Percentiles rank a stretch among this genome's conserved stretches.
Evolutionary conservation across 2,113 vertebrate species (phyloP).

Genomic region (Gymnogyps californianus): DNA sequence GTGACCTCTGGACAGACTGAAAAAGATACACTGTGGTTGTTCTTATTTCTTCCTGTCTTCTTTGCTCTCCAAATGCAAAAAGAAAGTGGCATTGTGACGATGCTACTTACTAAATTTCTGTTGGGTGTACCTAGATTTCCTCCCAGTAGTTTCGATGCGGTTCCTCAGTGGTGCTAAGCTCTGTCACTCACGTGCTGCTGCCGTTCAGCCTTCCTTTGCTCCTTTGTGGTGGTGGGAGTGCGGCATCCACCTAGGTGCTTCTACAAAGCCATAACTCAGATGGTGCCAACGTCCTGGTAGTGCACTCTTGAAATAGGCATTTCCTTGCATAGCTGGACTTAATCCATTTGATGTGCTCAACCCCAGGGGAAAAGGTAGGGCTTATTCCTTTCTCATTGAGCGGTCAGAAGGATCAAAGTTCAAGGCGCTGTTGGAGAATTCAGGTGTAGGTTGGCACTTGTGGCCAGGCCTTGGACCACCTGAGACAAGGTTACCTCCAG

Average conservation of each 20-base stretch:
- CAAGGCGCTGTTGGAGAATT: neutral
- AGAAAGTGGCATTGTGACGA: neutral
- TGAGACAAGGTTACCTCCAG: neutral
- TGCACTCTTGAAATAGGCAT: neutral
- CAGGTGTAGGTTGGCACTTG: neutral
- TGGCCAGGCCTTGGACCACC: neutral
- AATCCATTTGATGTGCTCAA: neutral
- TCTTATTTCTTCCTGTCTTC: neutral
- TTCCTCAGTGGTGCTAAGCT: neutral
- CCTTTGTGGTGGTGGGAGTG: neutral
- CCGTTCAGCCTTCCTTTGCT: neutral
- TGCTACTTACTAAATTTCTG: neutral
- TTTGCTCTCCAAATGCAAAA: neutral
- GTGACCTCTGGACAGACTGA: neutral
- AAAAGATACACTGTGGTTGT: neutral
- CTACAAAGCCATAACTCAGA: neutral
- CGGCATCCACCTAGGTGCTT: neutral
- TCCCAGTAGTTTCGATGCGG: neutral
- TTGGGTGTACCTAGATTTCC: neutral
- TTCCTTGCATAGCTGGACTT: neutral
- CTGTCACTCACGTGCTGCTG: neutral
- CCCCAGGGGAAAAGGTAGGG: neutral
- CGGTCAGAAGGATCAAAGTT: neutral
- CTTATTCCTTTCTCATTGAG: neutral
- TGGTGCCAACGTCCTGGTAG: fast-evolving